phyloP scores from a whole-genome alignment of 2,113 vertebrate species.

The Poeciliopsis prolifica region DNA sequence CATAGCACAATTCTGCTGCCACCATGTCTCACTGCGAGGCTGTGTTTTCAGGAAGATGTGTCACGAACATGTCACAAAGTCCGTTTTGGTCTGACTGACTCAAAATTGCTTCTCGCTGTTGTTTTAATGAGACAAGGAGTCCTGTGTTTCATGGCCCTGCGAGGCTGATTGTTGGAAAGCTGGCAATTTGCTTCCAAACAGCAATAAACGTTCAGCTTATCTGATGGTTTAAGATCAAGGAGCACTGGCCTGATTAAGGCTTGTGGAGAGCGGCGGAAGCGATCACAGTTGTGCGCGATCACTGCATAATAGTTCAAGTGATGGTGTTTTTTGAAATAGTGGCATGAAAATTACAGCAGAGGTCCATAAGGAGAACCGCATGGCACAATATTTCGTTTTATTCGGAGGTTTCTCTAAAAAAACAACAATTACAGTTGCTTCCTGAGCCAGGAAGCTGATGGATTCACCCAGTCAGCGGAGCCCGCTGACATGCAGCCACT shows the following conservation, averaged over 20 bases:
- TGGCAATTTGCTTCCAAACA: not conserved
- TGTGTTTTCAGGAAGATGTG: not conserved
- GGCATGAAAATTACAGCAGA: too few species aligned
- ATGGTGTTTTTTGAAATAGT: not conserved
- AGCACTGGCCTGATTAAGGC: not conserved
- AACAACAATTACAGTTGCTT: not conserved
- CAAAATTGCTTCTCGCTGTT: not conserved
- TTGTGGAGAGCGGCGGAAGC: not conserved
- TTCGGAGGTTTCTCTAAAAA: not conserved
- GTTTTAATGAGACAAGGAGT: not conserved
- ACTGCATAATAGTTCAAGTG: not conserved
- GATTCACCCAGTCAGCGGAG: not conserved
- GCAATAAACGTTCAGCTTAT: not conserved
- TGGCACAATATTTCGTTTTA: not conserved
- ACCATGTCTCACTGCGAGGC: not conserved
- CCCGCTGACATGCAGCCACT: not conserved
- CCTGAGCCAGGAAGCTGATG: not conserved
- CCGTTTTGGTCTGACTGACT: too few species aligned
- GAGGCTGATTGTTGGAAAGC: not conserved
- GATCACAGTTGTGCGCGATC: not conserved
- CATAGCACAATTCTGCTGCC: not conserved
- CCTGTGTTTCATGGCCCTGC: not conserved
- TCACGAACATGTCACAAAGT: not conserved
- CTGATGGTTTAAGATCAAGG: not conserved
- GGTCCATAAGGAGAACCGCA: too few species aligned